Base-by-base conservation (phyloP, 2,113 vertebrate species). In the Corythornis vintsioides region DNA sequence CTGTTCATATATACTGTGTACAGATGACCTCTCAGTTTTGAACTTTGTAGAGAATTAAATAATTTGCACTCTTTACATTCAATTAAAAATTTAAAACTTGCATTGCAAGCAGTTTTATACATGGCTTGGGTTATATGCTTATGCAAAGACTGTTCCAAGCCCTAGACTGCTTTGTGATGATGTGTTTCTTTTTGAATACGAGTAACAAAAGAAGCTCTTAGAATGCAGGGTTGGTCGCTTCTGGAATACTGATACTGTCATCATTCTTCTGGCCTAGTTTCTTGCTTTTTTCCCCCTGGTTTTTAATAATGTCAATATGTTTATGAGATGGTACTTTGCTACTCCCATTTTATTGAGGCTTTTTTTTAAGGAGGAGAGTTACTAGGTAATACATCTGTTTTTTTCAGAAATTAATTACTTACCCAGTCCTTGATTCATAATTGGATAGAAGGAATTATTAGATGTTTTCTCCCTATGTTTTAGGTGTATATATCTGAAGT, bases 401-500 rank as follows among this genome's bases (percentile, higher is more conserved):
- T 40, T 70, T 57, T 61, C n/a, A 69, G 16, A 63, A 64, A 81
- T 55, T 0, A 56, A 40, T 55, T 64, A 38, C 16, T 45, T 48
- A 22, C 6, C 9, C n/a, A 42, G 3, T 45, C n/a, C 42, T 72
- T 50, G n/a, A 55, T 82, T 21, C 29, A n/a, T 22, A 53, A 48
- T 26, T 29, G 21, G n/a, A 57, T 43, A n/a, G 10, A 73, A n/a
- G 13, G 40, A 73, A 28, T 60, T 64, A 20, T 24, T 55, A 31
- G 50, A 8, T 29, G 14, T 55, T 76, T 93, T 92, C 47, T 86
- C 14, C 13, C 29, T 79, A 0, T 72, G 22, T 56, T 21, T 29
- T 87, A 99, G 99, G 96, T 99, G 1, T 99, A 99, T 40, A 98
- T 99, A 90, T 98, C 99, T 0, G 99, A 99, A 97, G 98, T 98